Base-by-base conservation (phyloP, 2,888 invertebrate species). In the Laspeyria flexula region DNA sequence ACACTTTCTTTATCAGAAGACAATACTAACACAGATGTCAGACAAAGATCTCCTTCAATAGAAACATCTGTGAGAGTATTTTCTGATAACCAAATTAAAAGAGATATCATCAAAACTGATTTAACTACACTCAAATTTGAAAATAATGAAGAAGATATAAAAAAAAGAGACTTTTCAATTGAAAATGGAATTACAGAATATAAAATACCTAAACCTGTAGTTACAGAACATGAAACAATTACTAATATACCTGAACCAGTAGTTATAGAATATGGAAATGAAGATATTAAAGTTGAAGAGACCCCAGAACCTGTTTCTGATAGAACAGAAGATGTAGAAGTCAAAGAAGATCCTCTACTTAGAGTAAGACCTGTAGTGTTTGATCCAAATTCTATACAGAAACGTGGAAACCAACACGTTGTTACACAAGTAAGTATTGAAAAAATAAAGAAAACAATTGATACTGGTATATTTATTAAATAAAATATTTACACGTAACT, bases 321-420 rank as follows among this genome's bases (percentile, higher is more conserved):
- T 13, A 37, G 43, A 29, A 37, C 30, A 0, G 44, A 43, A 5
- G 18, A 23, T 1, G 23, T 33, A 13, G n/a, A 44, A 25, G 12
- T 10, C 0, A 55, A 46, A 37, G 29, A 21, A 7, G 58, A 70
- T 11, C 37, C 60, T 1, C 25, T 75, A 21, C 37, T 53, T 3
- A 67, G 71, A 0, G 67, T 65, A 3, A 60, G 61, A 18, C 57
- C 62, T 0, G 77, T 75, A 0, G 64, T 71, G 0, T 75, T 76
- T 55, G 67, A 75, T 23, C 75, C 75, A 0, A 71, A 73, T 6
- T 57, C 59, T 3, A 55, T 52, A 10, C 69, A 47, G 6, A 59
- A 45, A 13, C 49, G 50, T 0, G 42, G 37, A 0, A 4, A 2
- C 0, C 38, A 47, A 35, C 42, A 40, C n/a, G 30, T 31, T 9